Conservation (phyloP, 2,113 vertebrate genomes). For the Nanorana parkeri region DNA sequence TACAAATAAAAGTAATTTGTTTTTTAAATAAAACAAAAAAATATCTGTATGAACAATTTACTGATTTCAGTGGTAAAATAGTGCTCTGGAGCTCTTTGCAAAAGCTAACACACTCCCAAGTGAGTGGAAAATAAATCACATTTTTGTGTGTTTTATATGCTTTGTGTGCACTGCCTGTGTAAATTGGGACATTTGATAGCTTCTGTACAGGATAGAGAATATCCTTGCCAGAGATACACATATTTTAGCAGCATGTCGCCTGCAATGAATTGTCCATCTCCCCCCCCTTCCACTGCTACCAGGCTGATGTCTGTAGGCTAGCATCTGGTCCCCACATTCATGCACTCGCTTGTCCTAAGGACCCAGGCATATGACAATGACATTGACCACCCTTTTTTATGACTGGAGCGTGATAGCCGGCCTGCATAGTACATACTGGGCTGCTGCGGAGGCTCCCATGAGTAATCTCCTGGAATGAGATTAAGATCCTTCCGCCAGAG, state of each 20-base stretch:
- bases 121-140: slow-evolving; percentile 36
- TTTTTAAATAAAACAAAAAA: no score
- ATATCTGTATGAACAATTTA: no score
- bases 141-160: slow-evolving; percentile 12
- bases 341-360: not conserved
- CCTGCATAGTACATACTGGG: not conserved
- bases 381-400: not conserved
- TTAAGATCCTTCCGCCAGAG: not conserved
- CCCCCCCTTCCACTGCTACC: not conserved
- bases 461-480: not conserved
- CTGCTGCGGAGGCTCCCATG: not conserved
- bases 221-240: not conserved
- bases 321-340: slow-evolving; percentile 20
- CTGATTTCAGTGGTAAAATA: no score
- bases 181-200: slow-evolving; percentile 27
- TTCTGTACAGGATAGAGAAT: slow-evolving; percentile 22
- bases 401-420: not conserved
- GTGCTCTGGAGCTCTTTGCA: not conserved
- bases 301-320: slow-evolving; percentile 11
- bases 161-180: not conserved
- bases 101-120: slow-evolving; percentile 10
- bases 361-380: not conserved
- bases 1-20: no score
- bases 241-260: not conserved
- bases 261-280: not conserved